phyloP scores from a whole-genome alignment of 2,113 vertebrate genomes.

The Mesoclemmys tuberculata region DNA sequence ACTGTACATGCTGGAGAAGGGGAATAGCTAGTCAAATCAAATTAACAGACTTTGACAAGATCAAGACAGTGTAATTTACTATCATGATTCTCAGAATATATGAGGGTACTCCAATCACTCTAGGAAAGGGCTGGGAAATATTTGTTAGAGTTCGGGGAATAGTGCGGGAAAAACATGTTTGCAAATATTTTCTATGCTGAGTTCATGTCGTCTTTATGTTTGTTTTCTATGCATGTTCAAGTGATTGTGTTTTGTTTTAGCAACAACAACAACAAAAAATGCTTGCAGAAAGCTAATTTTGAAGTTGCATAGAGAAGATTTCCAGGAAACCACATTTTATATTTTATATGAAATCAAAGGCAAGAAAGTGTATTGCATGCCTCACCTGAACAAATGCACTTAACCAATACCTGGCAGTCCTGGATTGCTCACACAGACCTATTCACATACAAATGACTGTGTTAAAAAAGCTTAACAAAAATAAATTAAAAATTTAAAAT shows the following conservation, averaged over 20 bases:
- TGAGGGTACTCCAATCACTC: background rate
- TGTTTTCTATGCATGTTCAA: background rate
- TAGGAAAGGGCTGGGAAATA: background rate
- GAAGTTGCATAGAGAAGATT: background rate
- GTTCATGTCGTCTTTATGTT: background rate
- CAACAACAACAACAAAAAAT: background rate
- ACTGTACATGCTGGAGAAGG: background rate
- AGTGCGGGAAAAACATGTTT: background rate
- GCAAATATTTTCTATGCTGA: background rate
- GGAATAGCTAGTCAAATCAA: background rate
- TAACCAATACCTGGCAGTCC: accelerated
- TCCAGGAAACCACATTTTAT: accelerated
- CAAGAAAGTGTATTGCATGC: accelerated
- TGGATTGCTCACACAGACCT: accelerated
- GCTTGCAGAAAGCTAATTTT: background rate
- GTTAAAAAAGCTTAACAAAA: accelerated
- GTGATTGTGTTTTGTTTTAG: background rate
- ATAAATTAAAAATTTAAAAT: accelerated
- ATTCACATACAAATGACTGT: accelerated
- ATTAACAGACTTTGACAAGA: background rate
- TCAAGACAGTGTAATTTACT: background rate
- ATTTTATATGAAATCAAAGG: accelerated
- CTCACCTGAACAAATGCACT: background rate
- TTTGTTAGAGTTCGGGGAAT: background rate
- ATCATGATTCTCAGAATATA: background rate